These are phyloP conservation scores for Trypoxylus dichotomus DNA, from an alignment of 1,140 invertebrate genomes.

Conservation along the genomic window DNA sequence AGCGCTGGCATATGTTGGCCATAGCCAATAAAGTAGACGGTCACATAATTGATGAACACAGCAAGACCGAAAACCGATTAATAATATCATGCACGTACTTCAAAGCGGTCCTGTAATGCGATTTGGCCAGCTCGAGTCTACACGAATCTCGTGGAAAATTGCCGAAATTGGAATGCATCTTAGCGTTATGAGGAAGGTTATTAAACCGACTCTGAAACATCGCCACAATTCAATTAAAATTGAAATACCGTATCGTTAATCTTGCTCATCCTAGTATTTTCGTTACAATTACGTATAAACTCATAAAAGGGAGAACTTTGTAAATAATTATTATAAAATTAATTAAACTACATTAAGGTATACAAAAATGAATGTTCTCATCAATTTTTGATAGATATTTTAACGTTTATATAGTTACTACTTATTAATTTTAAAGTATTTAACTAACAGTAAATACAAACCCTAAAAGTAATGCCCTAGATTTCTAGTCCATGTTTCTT, in stretches of 20 bases:
- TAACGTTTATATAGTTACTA: no score
- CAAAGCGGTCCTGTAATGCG: constrained; percentile 79
- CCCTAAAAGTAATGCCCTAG: constrained; percentile 74
- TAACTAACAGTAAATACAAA: no score
- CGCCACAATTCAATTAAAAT: constrained; percentile 8
- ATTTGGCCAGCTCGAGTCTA: constrained; percentile 68
- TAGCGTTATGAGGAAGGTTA: constrained; percentile 83
- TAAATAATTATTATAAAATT: no score
- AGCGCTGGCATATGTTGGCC: constrained; percentile 83
- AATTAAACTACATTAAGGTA: no score
- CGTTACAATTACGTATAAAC: no score
- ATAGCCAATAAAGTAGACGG: constrained; percentile 64
- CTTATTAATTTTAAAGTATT: no score
- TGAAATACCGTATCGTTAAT: constrained; percentile 28
- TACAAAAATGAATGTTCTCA: no score
- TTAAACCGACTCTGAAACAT: constrained; percentile 71
- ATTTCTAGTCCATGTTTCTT: constrained; percentile 77
- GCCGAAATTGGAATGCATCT: constrained; percentile 90
- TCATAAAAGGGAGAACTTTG: no score
- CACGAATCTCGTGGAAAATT: constrained; percentile 81
- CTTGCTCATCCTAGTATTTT: no score
- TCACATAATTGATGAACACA: constrained; percentile 26
- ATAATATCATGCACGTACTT: constrained; percentile 63
- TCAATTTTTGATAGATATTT: no score
- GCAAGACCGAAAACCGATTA: constrained; percentile 17